phyloP scores from a whole-genome alignment of 2,113 vertebrate species.

The Aramus guarauna region DNA sequence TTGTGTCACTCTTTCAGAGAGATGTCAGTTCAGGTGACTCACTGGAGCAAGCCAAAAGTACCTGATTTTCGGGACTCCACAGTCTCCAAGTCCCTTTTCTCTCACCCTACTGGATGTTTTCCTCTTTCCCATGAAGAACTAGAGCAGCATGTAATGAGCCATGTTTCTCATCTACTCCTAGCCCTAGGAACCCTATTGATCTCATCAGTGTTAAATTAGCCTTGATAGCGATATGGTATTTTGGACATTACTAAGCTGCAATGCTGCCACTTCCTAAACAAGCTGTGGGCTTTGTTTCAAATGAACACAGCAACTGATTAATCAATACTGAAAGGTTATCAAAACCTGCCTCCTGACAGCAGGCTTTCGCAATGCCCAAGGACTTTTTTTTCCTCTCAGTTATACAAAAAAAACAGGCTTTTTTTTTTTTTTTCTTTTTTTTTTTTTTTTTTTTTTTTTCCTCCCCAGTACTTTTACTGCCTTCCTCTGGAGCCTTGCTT shows the following conservation, averaged over 20 bases:
- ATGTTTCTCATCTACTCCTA: constrained; percentile 4
- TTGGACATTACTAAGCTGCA: not conserved
- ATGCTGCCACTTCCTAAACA: constrained; percentile 15
- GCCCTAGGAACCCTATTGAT: constrained; percentile 27
- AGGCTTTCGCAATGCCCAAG: not conserved
- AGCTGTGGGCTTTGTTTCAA: not conserved
- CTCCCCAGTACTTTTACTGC: not conserved
- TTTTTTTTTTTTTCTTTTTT: too few species aligned
- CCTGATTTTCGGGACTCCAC: not conserved
- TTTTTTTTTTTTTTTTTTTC: not conserved
- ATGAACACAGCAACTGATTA: not conserved
- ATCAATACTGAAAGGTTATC: constrained; percentile 24
- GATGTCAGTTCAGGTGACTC: not conserved
- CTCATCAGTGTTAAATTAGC: constrained; percentile 32
- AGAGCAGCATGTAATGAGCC: not conserved
- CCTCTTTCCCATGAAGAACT: not conserved
- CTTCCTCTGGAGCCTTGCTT: not conserved
- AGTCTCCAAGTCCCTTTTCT: not conserved
- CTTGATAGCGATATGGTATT: not conserved
- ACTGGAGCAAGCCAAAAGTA: not conserved
- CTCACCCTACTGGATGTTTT: not conserved
- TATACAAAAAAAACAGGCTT: not conserved
- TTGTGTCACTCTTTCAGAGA: not conserved
- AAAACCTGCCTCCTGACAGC: not conserved
- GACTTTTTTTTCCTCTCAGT: not conserved